A percentile compares a stretch with the other conserved stretches of the same genome.
Evolutionary conservation across 2,888 invertebrate genomes (phyloP).

Genomic region (Volucella bombylans): DNA sequence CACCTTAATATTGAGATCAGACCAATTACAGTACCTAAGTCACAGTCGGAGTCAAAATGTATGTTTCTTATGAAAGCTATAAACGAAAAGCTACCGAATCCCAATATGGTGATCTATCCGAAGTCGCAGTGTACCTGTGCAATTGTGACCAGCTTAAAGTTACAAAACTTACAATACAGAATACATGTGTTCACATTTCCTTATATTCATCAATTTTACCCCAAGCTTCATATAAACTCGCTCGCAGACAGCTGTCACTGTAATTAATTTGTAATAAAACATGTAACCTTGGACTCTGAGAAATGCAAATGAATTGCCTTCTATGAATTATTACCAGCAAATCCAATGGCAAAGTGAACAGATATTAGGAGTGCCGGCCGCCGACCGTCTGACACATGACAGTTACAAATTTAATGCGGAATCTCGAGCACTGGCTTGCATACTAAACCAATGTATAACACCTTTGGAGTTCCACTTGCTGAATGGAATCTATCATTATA

Average conservation of each 20-base stretch:
- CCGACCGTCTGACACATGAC: slow-evolving; percentile 1
- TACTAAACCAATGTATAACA: slow-evolving; percentile 26
- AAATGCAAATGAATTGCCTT: slow-evolving; percentile 30
- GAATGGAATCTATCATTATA: slow-evolving; percentile 23
- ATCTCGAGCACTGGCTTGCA: slow-evolving; percentile 21
- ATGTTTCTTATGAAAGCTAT: no score
- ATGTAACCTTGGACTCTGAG: slow-evolving; percentile 25
- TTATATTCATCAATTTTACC: not conserved
- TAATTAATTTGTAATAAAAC: slow-evolving; percentile 46
- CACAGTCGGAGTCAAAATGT: no score
- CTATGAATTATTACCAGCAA: slow-evolving; percentile 33
- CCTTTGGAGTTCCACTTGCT: slow-evolving; percentile 1
- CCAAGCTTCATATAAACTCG: not conserved
- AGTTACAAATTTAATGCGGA: slow-evolving; percentile 14
- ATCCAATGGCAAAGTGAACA: slow-evolving; percentile 8
- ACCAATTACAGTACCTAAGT: no score
- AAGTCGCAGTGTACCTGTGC: no score
- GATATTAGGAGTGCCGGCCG: slow-evolving; percentile 34
- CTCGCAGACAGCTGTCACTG: slow-evolving; percentile 45
- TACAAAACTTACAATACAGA: not conserved
- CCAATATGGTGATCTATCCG: no score
- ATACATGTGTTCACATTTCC: not conserved
- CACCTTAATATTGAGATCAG: no score
- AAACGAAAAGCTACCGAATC: no score
- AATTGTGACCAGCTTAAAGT: no score